Conservation (phyloP, 2,888 invertebrate genomes). For the Macropis europaea region DNA sequence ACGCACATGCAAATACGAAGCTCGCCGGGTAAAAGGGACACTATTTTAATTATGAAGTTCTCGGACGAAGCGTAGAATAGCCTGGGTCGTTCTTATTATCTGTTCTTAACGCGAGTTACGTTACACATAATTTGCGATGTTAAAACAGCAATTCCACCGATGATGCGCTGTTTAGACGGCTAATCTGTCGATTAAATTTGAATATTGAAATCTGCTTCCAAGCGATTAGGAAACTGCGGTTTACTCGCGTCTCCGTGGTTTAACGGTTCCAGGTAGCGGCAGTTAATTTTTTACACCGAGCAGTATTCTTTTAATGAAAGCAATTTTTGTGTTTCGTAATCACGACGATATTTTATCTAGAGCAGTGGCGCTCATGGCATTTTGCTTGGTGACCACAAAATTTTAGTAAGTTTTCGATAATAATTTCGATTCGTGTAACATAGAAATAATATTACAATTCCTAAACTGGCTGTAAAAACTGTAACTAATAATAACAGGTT, state of each 20-base stretch:
- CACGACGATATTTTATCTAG: too few relatives aligned
- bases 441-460: too few relatives aligned
- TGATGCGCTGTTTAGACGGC: background rate
- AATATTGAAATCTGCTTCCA: background rate
- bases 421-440: too few relatives aligned
- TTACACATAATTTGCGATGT: constrained; percentile 22
- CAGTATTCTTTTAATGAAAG: too few relatives aligned
- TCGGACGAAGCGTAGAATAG: background rate
- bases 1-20: constrained; percentile 52
- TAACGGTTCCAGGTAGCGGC: too few relatives aligned
- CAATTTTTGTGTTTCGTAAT: too few relatives aligned
- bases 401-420: too few relatives aligned
- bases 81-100: background rate
- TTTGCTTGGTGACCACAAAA: too few relatives aligned
- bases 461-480: too few relatives aligned
- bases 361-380: too few relatives aligned
- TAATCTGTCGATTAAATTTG: background rate
- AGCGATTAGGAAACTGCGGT: background rate
- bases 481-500: too few relatives aligned
- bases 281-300: too few relatives aligned
- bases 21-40: constrained; percentile 25
- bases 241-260: background rate
- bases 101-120: constrained; percentile 13
- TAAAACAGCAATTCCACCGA: background rate
- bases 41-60: constrained; percentile 52